Evolutionary conservation across 2,888 invertebrate species (phyloP).

Genomic region (Andrena bucephala): DNA sequence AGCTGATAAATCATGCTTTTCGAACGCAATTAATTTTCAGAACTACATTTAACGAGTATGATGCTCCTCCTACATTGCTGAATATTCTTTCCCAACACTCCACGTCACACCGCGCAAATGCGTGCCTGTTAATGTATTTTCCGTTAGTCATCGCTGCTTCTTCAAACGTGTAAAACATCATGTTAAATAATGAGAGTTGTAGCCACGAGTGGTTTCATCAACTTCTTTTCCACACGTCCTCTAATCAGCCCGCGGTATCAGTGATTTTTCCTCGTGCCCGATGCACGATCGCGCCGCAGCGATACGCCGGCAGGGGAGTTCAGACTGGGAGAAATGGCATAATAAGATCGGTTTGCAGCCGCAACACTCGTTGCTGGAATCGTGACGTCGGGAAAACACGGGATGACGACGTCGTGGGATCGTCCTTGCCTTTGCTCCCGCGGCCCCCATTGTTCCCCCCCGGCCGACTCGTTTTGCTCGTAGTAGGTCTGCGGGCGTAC

Average conservation of each 20-base stretch:
- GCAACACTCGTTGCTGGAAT: conserved; percentile 53
- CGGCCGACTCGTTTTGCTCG: conserved; percentile 71
- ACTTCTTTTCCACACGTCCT: conserved; percentile 7
- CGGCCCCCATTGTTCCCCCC: conserved; percentile 82
- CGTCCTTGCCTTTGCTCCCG: conserved; percentile 84
- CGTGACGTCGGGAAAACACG: conserved; percentile 58
- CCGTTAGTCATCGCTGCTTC: conserved; percentile 20
- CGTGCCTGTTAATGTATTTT: conserved; percentile 15
- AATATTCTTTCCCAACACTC: not conserved
- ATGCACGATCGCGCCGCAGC: conserved; percentile 59
- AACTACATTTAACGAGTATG: too few species aligned
- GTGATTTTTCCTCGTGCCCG: conserved; percentile 27
- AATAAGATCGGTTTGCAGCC: conserved; percentile 65
- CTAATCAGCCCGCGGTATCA: conserved; percentile 19
- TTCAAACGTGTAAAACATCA: not conserved
- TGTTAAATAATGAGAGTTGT: conserved; percentile 8
- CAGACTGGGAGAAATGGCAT: conserved; percentile 55
- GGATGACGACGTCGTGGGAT: conserved; percentile 82
- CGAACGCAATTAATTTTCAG: too few species aligned
- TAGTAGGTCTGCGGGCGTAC: conserved; percentile 53
- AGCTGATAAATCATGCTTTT: too few species aligned
- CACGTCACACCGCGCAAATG: conserved; percentile 13
- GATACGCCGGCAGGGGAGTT: conserved; percentile 51
- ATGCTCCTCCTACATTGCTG: not conserved
- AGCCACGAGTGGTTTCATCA: conserved; percentile 3